Evolutionary conservation across 2,113 vertebrate species (phyloP).

Genomic region (Pica pica): DNA sequence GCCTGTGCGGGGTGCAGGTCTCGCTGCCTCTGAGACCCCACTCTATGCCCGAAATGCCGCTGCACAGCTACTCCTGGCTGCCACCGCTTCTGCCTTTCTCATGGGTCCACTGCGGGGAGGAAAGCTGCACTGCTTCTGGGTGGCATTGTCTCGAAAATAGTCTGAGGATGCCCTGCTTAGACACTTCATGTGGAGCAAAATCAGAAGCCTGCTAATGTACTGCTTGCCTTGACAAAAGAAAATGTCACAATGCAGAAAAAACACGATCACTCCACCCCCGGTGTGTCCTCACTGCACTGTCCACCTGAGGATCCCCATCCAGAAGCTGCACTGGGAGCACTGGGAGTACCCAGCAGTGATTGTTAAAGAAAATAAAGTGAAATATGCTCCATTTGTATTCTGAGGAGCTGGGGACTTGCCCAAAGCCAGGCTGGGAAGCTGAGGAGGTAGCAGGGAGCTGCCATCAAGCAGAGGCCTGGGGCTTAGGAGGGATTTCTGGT

Average conservation of each 20-base stretch:
- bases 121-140: constrained; percentile 5
- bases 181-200: constrained; percentile 3
- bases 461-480: not conserved
- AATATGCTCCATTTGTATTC: not conserved
- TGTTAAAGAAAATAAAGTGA: not conserved
- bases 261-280: fast-evolving
- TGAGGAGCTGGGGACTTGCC: not conserved
- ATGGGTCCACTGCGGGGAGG: not conserved
- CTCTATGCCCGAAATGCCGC: fast-evolving
- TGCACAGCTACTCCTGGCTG: not conserved
- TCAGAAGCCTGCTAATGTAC: not conserved
- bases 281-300: not conserved
- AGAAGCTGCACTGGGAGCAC: not conserved
- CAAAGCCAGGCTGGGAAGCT: not conserved
- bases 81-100: not conserved
- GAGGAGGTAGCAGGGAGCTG: not conserved
- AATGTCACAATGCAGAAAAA: not conserved
- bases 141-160: not conserved
- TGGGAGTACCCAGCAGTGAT: not conserved
- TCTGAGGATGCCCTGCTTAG: constrained; percentile 10
- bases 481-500: constrained; percentile 47
- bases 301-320: not conserved
- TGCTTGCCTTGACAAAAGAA: not conserved
- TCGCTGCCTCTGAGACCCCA: not conserved
- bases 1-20: not conserved